Percentiles rank a stretch among this genome's conserved stretches.
These are phyloP conservation scores for Nomia melanderi DNA, from an alignment of 1,140 invertebrate species.

Conservation along the genomic window DNA sequence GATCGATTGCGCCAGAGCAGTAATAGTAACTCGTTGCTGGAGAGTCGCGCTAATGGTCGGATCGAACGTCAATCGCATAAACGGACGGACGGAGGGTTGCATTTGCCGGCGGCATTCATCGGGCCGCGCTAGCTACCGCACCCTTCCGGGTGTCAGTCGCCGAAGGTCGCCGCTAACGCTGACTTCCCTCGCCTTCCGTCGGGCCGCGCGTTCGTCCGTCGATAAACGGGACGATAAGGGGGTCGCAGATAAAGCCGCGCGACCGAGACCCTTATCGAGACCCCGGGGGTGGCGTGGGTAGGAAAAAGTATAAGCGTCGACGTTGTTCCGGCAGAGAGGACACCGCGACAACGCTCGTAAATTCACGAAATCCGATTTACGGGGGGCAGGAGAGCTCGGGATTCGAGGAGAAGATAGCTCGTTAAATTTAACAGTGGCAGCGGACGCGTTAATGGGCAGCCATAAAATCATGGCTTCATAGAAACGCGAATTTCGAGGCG, in stretches of 20 bases:
- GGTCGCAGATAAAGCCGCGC: not conserved
- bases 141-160: slow-evolving; percentile 73
- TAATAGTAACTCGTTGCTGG: slow-evolving; percentile 4
- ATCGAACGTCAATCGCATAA: slow-evolving; percentile 71
- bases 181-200: slow-evolving; percentile 32
- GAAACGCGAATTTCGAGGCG: not conserved
- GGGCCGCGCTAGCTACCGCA: slow-evolving; percentile 64
- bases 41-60: slow-evolving; percentile 18
- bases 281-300: too few relatives aligned
- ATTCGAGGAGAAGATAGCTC: slow-evolving; percentile 12
- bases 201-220: not conserved
- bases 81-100: slow-evolving; percentile 76
- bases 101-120: slow-evolving; percentile 74
- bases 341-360: not conserved
- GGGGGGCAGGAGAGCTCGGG: too few relatives aligned
- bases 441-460: slow-evolving; percentile 23
- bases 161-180: slow-evolving; percentile 67
- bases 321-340: not conserved
- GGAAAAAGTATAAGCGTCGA: not conserved
- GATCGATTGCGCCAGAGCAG: not conserved
- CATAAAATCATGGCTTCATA: slow-evolving; percentile 33
- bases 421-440: slow-evolving; percentile 42
- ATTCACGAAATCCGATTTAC: slow-evolving; percentile 14
- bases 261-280: not conserved
- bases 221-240: slow-evolving; percentile 1